Conservation (phyloP, 1,140 invertebrate species). For the Microplitis demolitor region DNA sequence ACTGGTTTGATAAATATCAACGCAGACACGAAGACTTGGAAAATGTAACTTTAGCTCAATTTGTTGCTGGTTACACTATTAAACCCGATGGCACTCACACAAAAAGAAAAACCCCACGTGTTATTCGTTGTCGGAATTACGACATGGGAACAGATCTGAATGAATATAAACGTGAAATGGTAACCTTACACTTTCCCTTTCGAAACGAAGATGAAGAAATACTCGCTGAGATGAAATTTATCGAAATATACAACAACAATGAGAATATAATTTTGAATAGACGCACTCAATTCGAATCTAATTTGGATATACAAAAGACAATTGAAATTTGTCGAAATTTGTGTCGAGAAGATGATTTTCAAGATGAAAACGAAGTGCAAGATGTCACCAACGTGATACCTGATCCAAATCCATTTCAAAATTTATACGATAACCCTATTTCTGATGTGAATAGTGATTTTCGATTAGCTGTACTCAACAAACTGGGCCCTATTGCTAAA, state of each 20-base stretch:
- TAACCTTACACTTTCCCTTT: slow-evolving; percentile 45
- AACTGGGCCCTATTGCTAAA: slow-evolving; percentile 25
- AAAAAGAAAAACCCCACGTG: slow-evolving; percentile 28
- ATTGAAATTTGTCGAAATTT: slow-evolving; percentile 21
- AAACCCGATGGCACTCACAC: slow-evolving; percentile 35
- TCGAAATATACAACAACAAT: slow-evolving; percentile 32
- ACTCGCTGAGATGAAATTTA: slow-evolving; percentile 40
- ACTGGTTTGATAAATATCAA: slow-evolving; percentile 43
- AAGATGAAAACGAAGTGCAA: neutral
- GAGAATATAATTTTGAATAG: neutral
- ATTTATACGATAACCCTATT: slow-evolving; percentile 22
- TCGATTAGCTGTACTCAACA: slow-evolving; percentile 33
- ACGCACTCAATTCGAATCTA: slow-evolving; percentile 9
- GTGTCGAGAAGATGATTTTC: slow-evolving; percentile 16
- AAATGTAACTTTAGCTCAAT: slow-evolving; percentile 36
- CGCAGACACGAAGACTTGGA: slow-evolving; percentile 35
- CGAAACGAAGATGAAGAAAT: slow-evolving; percentile 42
- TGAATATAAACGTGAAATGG: slow-evolving; percentile 43
- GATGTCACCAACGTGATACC: neutral
- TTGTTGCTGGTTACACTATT: slow-evolving; percentile 37
- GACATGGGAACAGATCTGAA: slow-evolving; percentile 38
- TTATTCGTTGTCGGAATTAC: slow-evolving; percentile 50
- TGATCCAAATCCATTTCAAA: slow-evolving; percentile 20
- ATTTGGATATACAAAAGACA: slow-evolving; percentile 17
- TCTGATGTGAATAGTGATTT: slow-evolving; percentile 23